phyloP scores from a whole-genome alignment of 1,140 invertebrate species.

The Trichomalopsis sarcophagae region DNA sequence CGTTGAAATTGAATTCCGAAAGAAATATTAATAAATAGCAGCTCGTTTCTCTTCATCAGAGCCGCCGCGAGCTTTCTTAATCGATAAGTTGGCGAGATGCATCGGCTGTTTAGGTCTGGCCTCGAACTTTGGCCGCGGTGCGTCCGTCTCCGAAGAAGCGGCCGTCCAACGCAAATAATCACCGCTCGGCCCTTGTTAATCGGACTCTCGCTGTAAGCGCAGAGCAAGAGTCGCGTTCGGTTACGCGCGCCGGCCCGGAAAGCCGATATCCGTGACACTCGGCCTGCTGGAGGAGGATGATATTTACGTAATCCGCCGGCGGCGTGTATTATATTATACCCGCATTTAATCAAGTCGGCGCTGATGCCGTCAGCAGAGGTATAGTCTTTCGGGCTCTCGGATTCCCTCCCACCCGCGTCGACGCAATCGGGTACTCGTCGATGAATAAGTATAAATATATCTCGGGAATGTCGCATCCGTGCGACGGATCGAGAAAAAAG shows the following conservation, averaged over 20 bases:
- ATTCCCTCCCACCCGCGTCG: background rate
- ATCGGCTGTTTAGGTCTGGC: too few relatives aligned
- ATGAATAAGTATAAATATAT: slow-evolving; percentile 27
- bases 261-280: background rate
- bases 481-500: too few relatives aligned
- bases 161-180: too few relatives aligned
- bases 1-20: slow-evolving; percentile 33
- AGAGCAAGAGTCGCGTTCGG: too few relatives aligned
- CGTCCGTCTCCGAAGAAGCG: too few relatives aligned
- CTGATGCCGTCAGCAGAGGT: background rate
- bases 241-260: background rate
- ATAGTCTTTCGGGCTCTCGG: slow-evolving; percentile 23
- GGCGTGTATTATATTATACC: background rate
- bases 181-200: too few relatives aligned
- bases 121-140: too few relatives aligned
- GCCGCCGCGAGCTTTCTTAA: slow-evolving; percentile 5
- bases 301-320: slow-evolving; percentile 8
- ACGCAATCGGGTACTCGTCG: background rate
- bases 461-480: too few relatives aligned
- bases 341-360: background rate
- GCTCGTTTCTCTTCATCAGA: slow-evolving; percentile 21
- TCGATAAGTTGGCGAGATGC: background rate
- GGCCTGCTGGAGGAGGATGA: background rate
- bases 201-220: too few relatives aligned
- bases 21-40: slow-evolving; percentile 30